Base-by-base conservation (phyloP, 2,797 vertebrate species). In the Sciurus vulgaris region DNA sequence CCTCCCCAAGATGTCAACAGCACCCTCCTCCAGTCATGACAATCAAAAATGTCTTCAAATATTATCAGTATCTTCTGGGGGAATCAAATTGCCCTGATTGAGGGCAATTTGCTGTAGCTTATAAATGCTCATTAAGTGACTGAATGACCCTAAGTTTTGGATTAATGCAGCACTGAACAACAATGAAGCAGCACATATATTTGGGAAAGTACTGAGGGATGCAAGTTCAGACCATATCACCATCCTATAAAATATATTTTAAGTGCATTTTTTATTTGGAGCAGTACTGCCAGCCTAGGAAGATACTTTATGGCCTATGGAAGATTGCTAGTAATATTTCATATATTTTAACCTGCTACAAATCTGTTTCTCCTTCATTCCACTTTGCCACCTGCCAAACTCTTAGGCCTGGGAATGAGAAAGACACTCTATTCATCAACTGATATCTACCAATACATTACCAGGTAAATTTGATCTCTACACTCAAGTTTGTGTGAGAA, bases 401-500 rank as follows among this genome's bases (percentile, higher is more conserved):
- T 85, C 1, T 30, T 59, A 44, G 59, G 22, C 18, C 67, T 88
- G 44, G 35, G 9, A 51, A 24, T 82, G 51, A 59, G 70, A 90
- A 90, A 56, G n/a, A 83, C 72, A 81, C 17, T 88, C 8, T 84
- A 11, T 9, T 30, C 11, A 35, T 59, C 88, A 82, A 13, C 35
- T 56, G 93, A 85, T 44, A 65, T 54, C 81, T 33, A 78, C 54
- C 56, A 84, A 44, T 54, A 56, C 24, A 69, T 85, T 44, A 56
- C 26, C 77, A 93, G 56, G 54, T 61, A 33, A 61, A 78, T 81
- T 85, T 93, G 47, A 81, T 77, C 61, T 70, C 13, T 0, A 5
- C 30, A 8, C 49, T 88, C 56, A 84, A 90, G 73, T 78, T 82
- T 74, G n/a, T 92, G 38, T 51, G 88, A 44, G 15, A 90, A n/a